Percentiles rank a stretch among this genome's conserved stretches.
These are phyloP conservation scores for Asteroscopus sphinx DNA, from an alignment of 2,888 invertebrate genomes.

Conservation along the genomic window DNA sequence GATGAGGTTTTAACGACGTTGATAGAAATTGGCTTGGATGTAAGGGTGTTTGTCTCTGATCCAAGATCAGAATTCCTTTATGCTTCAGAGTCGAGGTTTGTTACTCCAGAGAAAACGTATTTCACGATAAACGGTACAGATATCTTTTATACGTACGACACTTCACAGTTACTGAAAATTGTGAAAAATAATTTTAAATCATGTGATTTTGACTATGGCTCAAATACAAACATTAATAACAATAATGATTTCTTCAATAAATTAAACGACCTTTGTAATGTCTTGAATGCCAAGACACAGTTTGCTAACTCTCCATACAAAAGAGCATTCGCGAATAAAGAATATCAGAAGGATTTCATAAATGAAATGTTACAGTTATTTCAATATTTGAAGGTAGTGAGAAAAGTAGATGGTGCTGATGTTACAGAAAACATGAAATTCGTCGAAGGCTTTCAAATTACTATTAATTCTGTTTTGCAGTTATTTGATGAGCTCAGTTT, in stretches of 20 bases:
- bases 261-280: slow-evolving; percentile 51
- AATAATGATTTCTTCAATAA: slow-evolving; percentile 50
- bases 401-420: slow-evolving; percentile 48
- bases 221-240: slow-evolving; percentile 37
- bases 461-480: slow-evolving; percentile 55
- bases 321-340: slow-evolving; percentile 50
- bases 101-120: slow-evolving; percentile 51
- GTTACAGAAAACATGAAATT: slow-evolving; percentile 55
- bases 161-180: slow-evolving; percentile 45
- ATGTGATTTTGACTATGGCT: slow-evolving; percentile 51
- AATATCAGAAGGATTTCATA: slow-evolving; percentile 50
- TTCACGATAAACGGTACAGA: slow-evolving; percentile 52
- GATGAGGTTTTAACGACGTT: slow-evolving; percentile 51
- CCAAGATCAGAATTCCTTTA: slow-evolving; percentile 54
- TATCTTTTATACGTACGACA: slow-evolving; percentile 57
- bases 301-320: slow-evolving; percentile 38
- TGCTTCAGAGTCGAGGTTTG: slow-evolving; percentile 45
- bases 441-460: slow-evolving; percentile 57
- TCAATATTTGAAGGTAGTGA: slow-evolving; percentile 55
- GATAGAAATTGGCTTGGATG: slow-evolving; percentile 56
- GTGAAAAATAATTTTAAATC: slow-evolving; percentile 51
- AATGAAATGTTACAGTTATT: slow-evolving; percentile 55
- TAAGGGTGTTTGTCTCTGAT: slow-evolving; percentile 55
- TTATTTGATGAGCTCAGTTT: slow-evolving; percentile 54
- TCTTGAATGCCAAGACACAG: slow-evolving; percentile 49